Evolutionary conservation across 1,140 invertebrate species (phyloP).

Genomic region (Solen grandis): DNA sequence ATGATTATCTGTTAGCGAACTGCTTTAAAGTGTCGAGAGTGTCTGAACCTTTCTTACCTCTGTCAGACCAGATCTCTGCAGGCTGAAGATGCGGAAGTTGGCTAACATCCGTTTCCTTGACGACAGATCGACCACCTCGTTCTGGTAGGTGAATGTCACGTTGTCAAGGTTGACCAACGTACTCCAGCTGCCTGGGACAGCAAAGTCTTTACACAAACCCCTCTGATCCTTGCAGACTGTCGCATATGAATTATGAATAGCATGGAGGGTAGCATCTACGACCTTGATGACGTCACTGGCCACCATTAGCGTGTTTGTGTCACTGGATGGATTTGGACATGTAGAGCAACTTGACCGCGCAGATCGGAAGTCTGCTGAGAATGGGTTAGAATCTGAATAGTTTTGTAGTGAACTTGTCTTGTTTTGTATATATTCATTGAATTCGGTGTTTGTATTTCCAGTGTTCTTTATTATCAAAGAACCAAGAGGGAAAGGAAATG

Average conservation of each 20-base stretch:
- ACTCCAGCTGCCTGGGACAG: conserved; percentile 5
- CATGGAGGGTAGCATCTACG: conserved; percentile 37
- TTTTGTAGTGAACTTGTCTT: background rate
- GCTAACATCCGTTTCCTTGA: background rate
- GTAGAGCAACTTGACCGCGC: background rate
- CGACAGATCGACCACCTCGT: conserved; percentile 12
- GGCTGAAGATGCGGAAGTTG: conserved; percentile 56
- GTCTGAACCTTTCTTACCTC: conserved; percentile 55
- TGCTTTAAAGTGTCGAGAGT: too few species aligned
- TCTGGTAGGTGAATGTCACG: conserved; percentile 37
- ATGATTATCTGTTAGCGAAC: too few species aligned
- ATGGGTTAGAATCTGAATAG: conserved; percentile 39
- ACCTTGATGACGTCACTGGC: conserved; percentile 12
- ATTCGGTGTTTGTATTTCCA: conserved; percentile 61
- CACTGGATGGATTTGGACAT: background rate
- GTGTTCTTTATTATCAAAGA: conserved; percentile 61
- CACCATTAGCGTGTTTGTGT: conserved; percentile 12
- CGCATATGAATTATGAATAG: conserved; percentile 54
- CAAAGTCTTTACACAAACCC: conserved; percentile 63
- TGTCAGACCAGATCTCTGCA: conserved; percentile 50
- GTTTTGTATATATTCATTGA: conserved; percentile 56
- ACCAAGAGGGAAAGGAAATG: conserved; percentile 60
- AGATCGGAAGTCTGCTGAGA: conserved; percentile 38
- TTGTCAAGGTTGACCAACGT: conserved; percentile 29
- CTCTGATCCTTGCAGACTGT: conserved; percentile 60